Evolutionary conservation across 2,888 invertebrate species (phyloP), one percentile per base, ranked within the genome.

Genomic region (Drosophila meridionalis): DNA sequence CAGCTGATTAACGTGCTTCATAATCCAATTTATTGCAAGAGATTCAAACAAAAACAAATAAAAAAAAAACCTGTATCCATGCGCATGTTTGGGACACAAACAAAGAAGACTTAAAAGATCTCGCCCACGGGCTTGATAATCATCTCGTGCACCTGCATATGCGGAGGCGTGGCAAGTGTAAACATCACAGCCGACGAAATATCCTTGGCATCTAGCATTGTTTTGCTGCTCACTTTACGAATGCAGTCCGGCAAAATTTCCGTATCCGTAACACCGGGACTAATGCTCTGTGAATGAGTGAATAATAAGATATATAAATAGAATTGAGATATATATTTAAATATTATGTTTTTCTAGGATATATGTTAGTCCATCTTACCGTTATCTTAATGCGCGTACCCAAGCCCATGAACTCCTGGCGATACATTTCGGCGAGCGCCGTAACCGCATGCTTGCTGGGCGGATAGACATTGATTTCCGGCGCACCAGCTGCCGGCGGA

Each of bases 351-450:
- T 7, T 9, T 53, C 0, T 40, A 9, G 50, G 50, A 9, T 20
- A 50, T 34, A 5, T 30, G 5, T 5, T 6, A 32, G 38, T 26
- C 32, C 3, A n/a, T 73, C 91, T 82, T 69, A 93, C 93, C 34
- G 93, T 91, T 1, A 93, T 80, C 77, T 92, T 92, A n/a, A 93
- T 85, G 45, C 92, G 92, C 0, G 92, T 93, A 0, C 82, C 89
- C 40, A 91, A 61, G 5, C 83, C 83, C 2, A 81, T 64, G 6
- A 93, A 91, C 76, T 93, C 93, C 57, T 93, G 91, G 5, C 93
- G 90, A 66, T 91, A 90, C 30, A 89, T 82, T 72, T 93, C 93
- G 0, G 91, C 89, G 34, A 93, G 77, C 0, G 93, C 93, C 0
- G 92, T 92, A 0, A 93, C 82, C 3, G 93, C 93, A 76, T 83